Evolutionary conservation across 2,113 vertebrate genomes (phyloP), one percentile per base, ranked within the genome.

Genomic region (Thunnus thynnus): DNA sequence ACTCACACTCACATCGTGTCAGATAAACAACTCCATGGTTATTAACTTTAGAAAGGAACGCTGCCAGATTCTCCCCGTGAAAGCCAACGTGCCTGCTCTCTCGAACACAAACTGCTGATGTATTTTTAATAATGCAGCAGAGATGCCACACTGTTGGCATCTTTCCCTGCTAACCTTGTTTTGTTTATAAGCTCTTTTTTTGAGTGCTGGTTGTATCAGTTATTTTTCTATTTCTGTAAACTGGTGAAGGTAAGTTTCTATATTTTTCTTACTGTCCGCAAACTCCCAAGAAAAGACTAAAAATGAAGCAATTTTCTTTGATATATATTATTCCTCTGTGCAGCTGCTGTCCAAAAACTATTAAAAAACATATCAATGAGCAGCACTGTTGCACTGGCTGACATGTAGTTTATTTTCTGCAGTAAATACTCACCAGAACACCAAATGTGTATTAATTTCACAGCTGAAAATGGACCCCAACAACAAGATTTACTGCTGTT

Each of bases 101-200:
- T 18, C 14, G 11, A 70, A 55, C 50, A 70, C 32, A 69, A 78
- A 5, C 32, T 25, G 30, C 4, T 47, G 65, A 57, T 65, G 72
- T 20, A 5, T 51, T 74, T 79, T 84, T 58, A 75, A 79, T 74
- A 65, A 70, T 20, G 46, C 44, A 60, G 58, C 20, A 66, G 61
- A 44, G 32, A 56, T 30, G 56, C 55, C 70, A 62, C 56, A n/a
- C 17, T n/a, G 13, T 56, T 55, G 63, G 63, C 73, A n/a, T 2
- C 57, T 44, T 25, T 47, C 30, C 30, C 41, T 0, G 27, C 41
- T 47, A 63, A 78, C 73, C 46, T 32, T 54, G 20, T 51, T 63
- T 73, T 57, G 50, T 78, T 83, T 68, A 41, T 36, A 55, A 13
- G 41, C 22, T 36, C 9, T 32, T 72, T 65, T 47, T 47, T 18